Evolutionary conservation across 2,113 vertebrate species (phyloP).

Genomic region (Cromileptes altivelis): DNA sequence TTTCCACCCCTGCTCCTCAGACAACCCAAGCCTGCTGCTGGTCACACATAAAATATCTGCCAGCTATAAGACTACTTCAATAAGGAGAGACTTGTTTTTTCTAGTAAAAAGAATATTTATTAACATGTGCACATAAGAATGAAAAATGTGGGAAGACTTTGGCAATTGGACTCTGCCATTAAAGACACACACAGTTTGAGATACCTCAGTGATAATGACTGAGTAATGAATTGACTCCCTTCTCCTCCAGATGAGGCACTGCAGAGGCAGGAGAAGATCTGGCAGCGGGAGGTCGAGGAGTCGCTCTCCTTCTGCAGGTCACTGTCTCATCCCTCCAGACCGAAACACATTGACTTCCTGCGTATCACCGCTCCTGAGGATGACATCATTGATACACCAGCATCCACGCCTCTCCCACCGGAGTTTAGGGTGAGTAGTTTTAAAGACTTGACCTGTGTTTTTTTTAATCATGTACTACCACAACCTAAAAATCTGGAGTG

Average conservation of each 20-base stretch:
- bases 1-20: too few relatives aligned
- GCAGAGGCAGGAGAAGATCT: conserved; percentile 72
- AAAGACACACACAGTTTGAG: not conserved
- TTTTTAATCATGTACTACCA: not conserved
- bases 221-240: not conserved
- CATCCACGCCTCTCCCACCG: conserved; percentile 21
- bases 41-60: too few relatives aligned
- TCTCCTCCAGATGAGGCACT: conserved; percentile 66
- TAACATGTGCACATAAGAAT: too few relatives aligned
- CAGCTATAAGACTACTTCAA: too few relatives aligned
- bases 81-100: too few relatives aligned
- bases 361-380: conserved; percentile 72
- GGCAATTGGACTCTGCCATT: too few relatives aligned
- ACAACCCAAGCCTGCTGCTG: too few relatives aligned
- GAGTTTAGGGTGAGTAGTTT: conserved; percentile 60
- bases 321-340: conserved; percentile 66
- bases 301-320: conserved; percentile 60
- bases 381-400: conserved; percentile 58
- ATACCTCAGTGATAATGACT: not conserved
- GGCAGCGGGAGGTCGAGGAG: conserved; percentile 78
- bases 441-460: not conserved
- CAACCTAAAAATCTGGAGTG: not conserved
- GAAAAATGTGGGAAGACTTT: too few relatives aligned
- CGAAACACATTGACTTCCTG: conserved; percentile 73
- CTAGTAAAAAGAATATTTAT: too few relatives aligned